A percentile compares a stretch with the other conserved stretches of the same genome.
Conservation (phyloP, 2,888 invertebrate species). For the Pedicia rivosa region DNA sequence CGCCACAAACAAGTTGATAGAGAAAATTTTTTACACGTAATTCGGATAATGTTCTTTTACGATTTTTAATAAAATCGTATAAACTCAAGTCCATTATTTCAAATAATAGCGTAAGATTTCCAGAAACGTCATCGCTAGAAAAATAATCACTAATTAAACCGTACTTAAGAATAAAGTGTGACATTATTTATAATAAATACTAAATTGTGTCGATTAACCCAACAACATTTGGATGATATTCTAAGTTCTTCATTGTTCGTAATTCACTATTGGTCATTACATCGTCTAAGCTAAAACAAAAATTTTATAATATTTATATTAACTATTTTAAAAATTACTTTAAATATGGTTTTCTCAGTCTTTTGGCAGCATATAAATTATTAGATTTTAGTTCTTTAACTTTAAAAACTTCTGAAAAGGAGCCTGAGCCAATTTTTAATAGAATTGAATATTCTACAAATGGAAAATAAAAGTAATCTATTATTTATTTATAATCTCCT, state of each 20-base stretch:
- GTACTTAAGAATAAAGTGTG: no score
- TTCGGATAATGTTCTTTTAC: slow-evolving; percentile 35
- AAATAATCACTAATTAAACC: no score
- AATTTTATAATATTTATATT: not conserved
- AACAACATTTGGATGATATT: slow-evolving; percentile 42
- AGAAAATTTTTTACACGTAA: slow-evolving; percentile 37
- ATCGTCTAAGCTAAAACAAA: slow-evolving; percentile 28
- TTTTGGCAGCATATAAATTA: slow-evolving; percentile 41
- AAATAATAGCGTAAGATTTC: slow-evolving; percentile 42
- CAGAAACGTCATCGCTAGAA: no score
- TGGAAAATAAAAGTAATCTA: no score
- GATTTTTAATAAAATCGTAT: slow-evolving; percentile 42
- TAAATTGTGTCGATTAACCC: slow-evolving; percentile 44
- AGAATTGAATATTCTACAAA: slow-evolving; percentile 41
- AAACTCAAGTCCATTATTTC: slow-evolving; percentile 56
- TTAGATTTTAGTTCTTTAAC: slow-evolving; percentile 40
- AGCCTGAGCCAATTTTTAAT: slow-evolving; percentile 50
- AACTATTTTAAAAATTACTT: slow-evolving; percentile 26
- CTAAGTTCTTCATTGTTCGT: slow-evolving; percentile 40
- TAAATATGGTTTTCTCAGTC: slow-evolving; percentile 41
- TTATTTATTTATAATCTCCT: no score
- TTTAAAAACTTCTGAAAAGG: slow-evolving; percentile 51
- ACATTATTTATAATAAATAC: no score
- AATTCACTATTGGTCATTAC: slow-evolving; percentile 40
- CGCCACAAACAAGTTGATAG: slow-evolving; percentile 42